These are phyloP conservation scores for Epicampocera succincta DNA, from an alignment of 2,888 invertebrate genomes.

Conservation along the genomic window DNA sequence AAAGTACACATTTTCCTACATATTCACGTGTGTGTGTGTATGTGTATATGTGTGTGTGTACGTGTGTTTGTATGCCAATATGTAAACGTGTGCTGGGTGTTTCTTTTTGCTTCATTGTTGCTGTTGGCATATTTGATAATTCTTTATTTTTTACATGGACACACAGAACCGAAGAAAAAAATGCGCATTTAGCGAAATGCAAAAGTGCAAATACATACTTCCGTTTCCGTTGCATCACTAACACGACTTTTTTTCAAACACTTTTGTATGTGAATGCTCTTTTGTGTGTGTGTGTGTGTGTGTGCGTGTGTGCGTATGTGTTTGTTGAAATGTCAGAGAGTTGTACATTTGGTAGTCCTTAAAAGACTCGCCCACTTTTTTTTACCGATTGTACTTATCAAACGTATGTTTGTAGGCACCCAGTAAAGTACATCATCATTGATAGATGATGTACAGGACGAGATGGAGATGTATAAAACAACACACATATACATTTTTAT, in stretches of 20 bases:
- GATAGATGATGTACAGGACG: slow-evolving; percentile 62
- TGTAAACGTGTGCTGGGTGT: slow-evolving; percentile 44
- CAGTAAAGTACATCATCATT: slow-evolving; percentile 58
- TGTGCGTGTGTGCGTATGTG: not conserved
- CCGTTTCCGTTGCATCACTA: slow-evolving; percentile 80
- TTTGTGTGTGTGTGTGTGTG: slow-evolving; percentile 5
- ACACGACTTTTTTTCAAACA: slow-evolving; percentile 24
- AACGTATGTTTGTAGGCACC: slow-evolving; percentile 51
- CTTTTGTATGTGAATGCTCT: slow-evolving; percentile 17
- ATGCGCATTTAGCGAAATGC: slow-evolving; percentile 81
- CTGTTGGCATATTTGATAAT: slow-evolving; percentile 52
- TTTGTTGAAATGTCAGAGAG: slow-evolving; percentile 61
- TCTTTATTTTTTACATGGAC: slow-evolving; percentile 30
- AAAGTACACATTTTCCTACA: too few relatives aligned
- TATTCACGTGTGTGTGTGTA: not conserved
- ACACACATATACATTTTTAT: not conserved
- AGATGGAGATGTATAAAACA: slow-evolving; percentile 46
- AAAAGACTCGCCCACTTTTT: slow-evolving; percentile 67
- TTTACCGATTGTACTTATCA: slow-evolving; percentile 46
- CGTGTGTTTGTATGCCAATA: not conserved
- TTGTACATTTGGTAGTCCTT: slow-evolving; percentile 64
- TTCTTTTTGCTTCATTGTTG: slow-evolving; percentile 27
- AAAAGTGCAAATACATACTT: slow-evolving; percentile 81
- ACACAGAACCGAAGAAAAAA: slow-evolving; percentile 71
- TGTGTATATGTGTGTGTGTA: not conserved